Conservation (phyloP, 2,888 invertebrate species). For the Malachius bipustulatus region DNA sequence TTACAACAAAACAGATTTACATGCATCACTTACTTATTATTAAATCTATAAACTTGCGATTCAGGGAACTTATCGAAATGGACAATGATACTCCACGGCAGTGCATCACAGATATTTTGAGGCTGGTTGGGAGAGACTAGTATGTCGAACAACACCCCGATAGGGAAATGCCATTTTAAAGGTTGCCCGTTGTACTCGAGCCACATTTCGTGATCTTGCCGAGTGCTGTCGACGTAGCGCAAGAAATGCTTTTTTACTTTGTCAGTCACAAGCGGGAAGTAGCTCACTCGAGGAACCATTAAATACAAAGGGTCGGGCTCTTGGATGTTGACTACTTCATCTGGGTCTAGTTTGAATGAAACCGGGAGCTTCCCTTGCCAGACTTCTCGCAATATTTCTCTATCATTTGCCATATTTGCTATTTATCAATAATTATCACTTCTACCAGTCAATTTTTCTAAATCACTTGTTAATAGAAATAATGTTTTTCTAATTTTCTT, state of each 20-base stretch:
- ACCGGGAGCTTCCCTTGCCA: slow-evolving; percentile 95
- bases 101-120: no score
- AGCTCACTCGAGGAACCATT: slow-evolving; percentile 86
- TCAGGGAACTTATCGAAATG: slow-evolving; percentile 94
- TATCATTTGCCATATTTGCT: slow-evolving; percentile 75
- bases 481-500: no score
- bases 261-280: slow-evolving; percentile 89
- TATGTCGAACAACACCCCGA: slow-evolving; percentile 88
- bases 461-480: no score
- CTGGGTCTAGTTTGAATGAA: slow-evolving; percentile 78
- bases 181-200: slow-evolving; percentile 85
- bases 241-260: slow-evolving; percentile 88
- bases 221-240: slow-evolving; percentile 67
- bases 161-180: slow-evolving; percentile 79
- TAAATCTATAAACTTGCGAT: slow-evolving; percentile 73
- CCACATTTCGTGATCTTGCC: slow-evolving; percentile 85
- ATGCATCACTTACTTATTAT: slow-evolving; percentile 59
- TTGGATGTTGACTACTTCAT: slow-evolving; percentile 80
- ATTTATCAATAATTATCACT: no score
- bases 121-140: slow-evolving; percentile 49
- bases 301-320: slow-evolving; percentile 88
- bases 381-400: slow-evolving; percentile 85
- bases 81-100: slow-evolving; percentile 90
- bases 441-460: no score
- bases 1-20: no score